Percentiles rank a stretch among this genome's conserved stretches.
Conservation (phyloP, 2,888 invertebrate species). For the Aleiodes alternator region DNA sequence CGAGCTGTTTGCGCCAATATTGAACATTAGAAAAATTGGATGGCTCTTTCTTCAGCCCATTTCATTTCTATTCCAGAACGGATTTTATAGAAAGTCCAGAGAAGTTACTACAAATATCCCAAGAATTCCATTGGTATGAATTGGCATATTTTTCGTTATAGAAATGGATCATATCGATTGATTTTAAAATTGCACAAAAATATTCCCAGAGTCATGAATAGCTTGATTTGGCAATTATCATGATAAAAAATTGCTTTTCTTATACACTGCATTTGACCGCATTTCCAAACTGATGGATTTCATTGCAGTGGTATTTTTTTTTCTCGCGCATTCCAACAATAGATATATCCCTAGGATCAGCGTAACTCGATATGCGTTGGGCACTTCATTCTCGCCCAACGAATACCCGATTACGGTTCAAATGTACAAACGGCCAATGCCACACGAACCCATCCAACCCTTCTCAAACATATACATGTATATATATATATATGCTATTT, state of each 20-base stretch:
- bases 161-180: too few species aligned
- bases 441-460: constrained; percentile 11
- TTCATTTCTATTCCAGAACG: too few species aligned
- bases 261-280: constrained; percentile 9
- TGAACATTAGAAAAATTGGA: too few species aligned
- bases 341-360: constrained; percentile 46
- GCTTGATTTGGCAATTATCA: background rate
- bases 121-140: too few species aligned
- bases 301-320: constrained; percentile 23
- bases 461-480: constrained; percentile 18
- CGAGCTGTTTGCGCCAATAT: too few species aligned
- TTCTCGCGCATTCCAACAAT: constrained; percentile 26
- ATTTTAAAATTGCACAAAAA: background rate
- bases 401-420: constrained; percentile 37
- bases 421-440: constrained; percentile 41
- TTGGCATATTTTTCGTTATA: too few species aligned
- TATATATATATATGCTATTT: constrained; percentile 22
- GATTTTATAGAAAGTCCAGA: too few species aligned
- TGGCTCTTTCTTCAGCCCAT: too few species aligned
- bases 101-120: too few species aligned
- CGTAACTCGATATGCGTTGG: constrained; percentile 54
- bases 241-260: constrained; percentile 26
- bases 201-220: too few species aligned
- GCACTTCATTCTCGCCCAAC: constrained; percentile 50
- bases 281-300: constrained; percentile 20